Base-by-base conservation (phyloP, 2,797 vertebrate genomes). In the Champsocephalus esox region DNA sequence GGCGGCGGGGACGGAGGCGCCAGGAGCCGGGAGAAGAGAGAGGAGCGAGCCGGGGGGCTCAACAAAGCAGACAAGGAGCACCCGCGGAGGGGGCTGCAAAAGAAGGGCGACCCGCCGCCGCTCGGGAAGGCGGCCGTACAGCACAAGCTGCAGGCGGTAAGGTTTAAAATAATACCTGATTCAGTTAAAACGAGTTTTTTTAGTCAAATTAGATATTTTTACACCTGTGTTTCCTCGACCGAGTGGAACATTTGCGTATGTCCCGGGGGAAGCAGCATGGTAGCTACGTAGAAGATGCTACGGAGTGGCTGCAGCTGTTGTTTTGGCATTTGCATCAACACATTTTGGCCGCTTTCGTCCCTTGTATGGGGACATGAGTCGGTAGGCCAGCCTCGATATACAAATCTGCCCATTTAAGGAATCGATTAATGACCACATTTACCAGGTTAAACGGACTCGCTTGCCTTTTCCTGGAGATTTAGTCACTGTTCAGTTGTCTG, bases 1-100 rank as follows among this genome's bases (percentile, higher is more conserved):
- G 34, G 34, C 9, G 95, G 93, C 66, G 95, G 96, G 81, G 95
- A 95, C 71, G 92, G 94, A 77, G 93, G 93, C 80, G 93, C 92
- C 86, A 34, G 87, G 34, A 92, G 84, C 84, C 93, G 94, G 52
- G 94, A 92, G 86, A 95, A 93, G 92, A 93, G 95, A 73, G 94
- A 87, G 64, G 93, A 90, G 55, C 85, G 86, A 63, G 78, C 73
- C 69, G 91, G 24, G 66, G 80, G 73, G 52, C 64, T 85, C 88
- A 83, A 86, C 90, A 89, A 90, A 90, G 93, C 92, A 88, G 87
- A 82, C 81, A 50, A 89, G 87, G 89, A 87, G 83, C 77, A 21
- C 34, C 84, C 79, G 73, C 73, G 87, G 82, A 89, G 88, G 81
- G 90, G 88, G 66, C 87, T 82, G 76, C 85, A 64, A 73, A 87